These are phyloP conservation scores for Tachycineta bicolor DNA, from an alignment of 2,113 vertebrate genomes.

Conservation along the genomic window DNA sequence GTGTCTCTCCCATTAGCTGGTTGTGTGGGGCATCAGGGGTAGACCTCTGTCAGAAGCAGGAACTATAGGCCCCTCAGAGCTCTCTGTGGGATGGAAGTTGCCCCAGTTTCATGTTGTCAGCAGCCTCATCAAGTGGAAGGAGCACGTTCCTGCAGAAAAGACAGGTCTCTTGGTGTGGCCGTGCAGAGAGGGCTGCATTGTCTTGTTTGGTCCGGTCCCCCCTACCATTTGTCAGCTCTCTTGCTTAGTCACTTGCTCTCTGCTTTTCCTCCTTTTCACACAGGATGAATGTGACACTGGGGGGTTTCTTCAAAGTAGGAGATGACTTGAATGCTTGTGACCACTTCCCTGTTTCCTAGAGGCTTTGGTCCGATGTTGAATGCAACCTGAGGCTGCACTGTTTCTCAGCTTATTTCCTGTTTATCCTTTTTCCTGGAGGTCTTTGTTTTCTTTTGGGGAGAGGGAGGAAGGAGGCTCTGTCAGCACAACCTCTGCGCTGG, in stretches of 20 bases:
- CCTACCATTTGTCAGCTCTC: rapidly evolving
- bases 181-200: neutral
- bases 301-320: conserved; percentile 6
- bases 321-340: conserved; percentile 29
- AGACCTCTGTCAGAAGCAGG: neutral
- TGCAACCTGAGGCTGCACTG: conserved; percentile 24
- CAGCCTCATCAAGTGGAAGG: neutral
- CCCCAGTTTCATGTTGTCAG: neutral
- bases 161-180: neutral
- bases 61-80: neutral
- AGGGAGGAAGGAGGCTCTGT: conserved; percentile 32
- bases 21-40: neutral
- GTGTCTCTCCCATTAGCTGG: neutral
- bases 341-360: conserved; percentile 48
- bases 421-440: conserved; percentile 59
- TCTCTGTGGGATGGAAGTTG: neutral
- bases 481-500: neutral
- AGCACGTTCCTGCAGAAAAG: neutral
- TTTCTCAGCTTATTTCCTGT: conserved; percentile 52
- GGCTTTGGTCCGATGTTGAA: neutral
- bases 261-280: conserved; percentile 4
- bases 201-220: neutral
- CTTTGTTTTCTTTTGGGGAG: conserved; percentile 48
- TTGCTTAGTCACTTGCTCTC: neutral
- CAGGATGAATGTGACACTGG: neutral